Base-by-base conservation (phyloP, 2,113 vertebrate species). In the Larimichthys polyactis region DNA sequence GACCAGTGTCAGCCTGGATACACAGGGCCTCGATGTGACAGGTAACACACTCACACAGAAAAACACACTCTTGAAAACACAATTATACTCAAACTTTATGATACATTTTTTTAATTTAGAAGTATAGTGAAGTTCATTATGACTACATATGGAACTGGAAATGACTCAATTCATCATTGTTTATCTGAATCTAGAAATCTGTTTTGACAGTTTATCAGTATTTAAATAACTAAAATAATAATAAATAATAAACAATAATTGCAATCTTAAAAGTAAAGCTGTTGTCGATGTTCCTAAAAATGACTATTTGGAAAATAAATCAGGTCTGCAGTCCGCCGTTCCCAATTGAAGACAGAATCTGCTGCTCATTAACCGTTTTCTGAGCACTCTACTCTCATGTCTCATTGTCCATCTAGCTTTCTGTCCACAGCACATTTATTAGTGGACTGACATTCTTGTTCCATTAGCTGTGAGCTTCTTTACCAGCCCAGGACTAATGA, bases 1-100 rank as follows among this genome's bases (percentile, higher is more conserved):
- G 96, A 99, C 75, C 94, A 87, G 24, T 99, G 98, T 76, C 94
- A 86, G 60, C 82, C 84, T 1, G 97, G 96, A 27, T 97, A 99
- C 46, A 17, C 94, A 11, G 98, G 98, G 86, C 85, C 94, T 15
- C 95, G 95, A 82, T 99, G 98, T 79, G 96, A 99, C 87, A 97
- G 97, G 98, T 99, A 96, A 97, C 57, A 3, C 55, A 73, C n/a
- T 4, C 58, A 36, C n/a, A n/a, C n/a, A n/a, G n/a, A n/a, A n/a
- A n/a, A n/a, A n/a, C n/a, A n/a, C 44, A 32, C 43, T 15, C 20
- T n/a, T 4, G 11, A 14, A 51, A 8, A n/a, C 51, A 70, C 19
- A 69, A 4, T 7, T 16, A 2, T 36, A 11, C 24, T 22, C 16
- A 32, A 40, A 58, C 12, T 54, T 5, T 43, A n/a, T n/a, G 15